phyloP scores from a whole-genome alignment of 2,888 invertebrate genomes.

The Amphipyra berbera region DNA sequence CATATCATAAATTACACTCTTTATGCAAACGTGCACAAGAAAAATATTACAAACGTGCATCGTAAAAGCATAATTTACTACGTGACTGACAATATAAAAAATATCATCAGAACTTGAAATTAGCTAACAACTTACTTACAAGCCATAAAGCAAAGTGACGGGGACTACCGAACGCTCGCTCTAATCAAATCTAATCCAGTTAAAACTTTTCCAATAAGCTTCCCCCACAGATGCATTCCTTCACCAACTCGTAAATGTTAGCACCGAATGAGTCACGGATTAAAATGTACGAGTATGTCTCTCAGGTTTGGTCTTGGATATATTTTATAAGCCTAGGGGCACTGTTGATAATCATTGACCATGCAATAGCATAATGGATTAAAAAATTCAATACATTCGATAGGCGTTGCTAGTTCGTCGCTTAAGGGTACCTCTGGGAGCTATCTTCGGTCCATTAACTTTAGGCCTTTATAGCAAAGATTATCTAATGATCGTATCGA shows the following conservation, averaged over 20 bases:
- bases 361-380: constrained; percentile 46
- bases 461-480: not conserved
- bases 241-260: constrained; percentile 58
- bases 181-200: constrained; percentile 86
- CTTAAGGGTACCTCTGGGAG: constrained; percentile 38
- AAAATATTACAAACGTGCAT: constrained; percentile 34
- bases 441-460: constrained; percentile 16
- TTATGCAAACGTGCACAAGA: constrained; percentile 19
- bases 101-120: constrained; percentile 67
- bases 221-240: constrained; percentile 77
- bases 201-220: constrained; percentile 89
- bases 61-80: constrained; percentile 42
- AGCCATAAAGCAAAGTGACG: constrained; percentile 70
- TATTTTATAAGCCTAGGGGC: constrained; percentile 18
- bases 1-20: not conserved
- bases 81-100: constrained; percentile 58
- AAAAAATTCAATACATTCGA: constrained; percentile 30
- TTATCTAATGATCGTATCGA: not conserved
- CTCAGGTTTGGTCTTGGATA: constrained; percentile 12
- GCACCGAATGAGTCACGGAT: constrained; percentile 53
- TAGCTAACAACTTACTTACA: constrained; percentile 76
- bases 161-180: constrained; percentile 60
- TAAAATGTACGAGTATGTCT: constrained; percentile 41
- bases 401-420: constrained; percentile 4
- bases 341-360: constrained; percentile 37